Conservation (phyloP, 2,797 vertebrate genomes). For the Coranthus polyacanthus region DNA sequence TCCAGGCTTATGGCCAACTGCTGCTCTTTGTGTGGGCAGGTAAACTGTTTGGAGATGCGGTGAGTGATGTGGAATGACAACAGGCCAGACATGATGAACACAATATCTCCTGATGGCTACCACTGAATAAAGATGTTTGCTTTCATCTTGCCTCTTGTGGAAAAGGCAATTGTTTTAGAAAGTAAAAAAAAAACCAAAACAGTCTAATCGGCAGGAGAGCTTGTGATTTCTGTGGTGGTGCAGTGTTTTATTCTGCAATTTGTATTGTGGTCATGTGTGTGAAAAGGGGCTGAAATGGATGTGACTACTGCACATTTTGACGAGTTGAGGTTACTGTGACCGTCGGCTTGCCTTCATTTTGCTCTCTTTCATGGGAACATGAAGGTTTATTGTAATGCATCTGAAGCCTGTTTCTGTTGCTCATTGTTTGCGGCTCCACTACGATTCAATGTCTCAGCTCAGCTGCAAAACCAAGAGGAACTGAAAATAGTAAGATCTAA, state of each 20-base stretch:
- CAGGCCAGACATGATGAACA: constrained; percentile 52
- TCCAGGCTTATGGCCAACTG: constrained; percentile 70
- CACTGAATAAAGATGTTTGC: constrained; percentile 64
- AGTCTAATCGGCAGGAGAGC: constrained; percentile 33
- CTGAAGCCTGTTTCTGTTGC: constrained; percentile 37
- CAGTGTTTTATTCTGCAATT: constrained; percentile 56
- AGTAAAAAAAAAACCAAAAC: constrained; percentile 1
- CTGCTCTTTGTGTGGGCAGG: constrained; percentile 71
- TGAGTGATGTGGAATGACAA: constrained; percentile 59
- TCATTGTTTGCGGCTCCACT: constrained; percentile 37
- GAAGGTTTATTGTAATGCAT: constrained; percentile 30
- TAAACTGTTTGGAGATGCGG: constrained; percentile 54
- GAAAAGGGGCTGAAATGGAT: constrained; percentile 59
- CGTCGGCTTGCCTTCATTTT: constrained; percentile 39
- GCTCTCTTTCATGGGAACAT: constrained; percentile 27
- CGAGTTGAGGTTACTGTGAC: constrained; percentile 44
- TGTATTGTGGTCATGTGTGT: constrained; percentile 51
- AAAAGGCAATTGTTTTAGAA: constrained; percentile 53
- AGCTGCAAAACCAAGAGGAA: not conserved
- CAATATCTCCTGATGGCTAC: constrained; percentile 58
- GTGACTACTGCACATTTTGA: constrained; percentile 54
- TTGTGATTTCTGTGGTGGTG: constrained; percentile 38
- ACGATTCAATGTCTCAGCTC: constrained; percentile 25
- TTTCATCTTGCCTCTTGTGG: constrained; percentile 33
- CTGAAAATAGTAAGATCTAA: constrained; percentile 7